Percentiles rank a stretch among this genome's conserved stretches.
Evolutionary conservation across 2,888 invertebrate genomes (phyloP).

Genomic region (Torymus aiolomorphi): DNA sequence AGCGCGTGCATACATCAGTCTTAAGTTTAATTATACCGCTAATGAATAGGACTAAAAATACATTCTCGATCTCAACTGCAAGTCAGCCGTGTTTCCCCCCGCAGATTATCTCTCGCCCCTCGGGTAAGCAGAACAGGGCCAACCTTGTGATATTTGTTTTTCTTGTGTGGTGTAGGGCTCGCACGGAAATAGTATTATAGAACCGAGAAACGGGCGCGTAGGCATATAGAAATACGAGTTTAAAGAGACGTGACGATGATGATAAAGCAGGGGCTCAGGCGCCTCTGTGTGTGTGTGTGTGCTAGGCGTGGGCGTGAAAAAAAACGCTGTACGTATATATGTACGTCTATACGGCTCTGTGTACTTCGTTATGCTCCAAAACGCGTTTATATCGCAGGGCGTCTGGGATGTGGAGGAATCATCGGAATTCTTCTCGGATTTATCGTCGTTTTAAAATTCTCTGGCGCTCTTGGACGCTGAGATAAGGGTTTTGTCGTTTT

Average conservation of each 20-base stretch:
- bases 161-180: not conserved
- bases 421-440: too few species aligned
- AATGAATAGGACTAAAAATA: not conserved
- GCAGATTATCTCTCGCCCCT: too few species aligned
- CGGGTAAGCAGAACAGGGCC: too few species aligned
- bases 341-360: not conserved
- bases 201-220: not conserved
- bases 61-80: not conserved
- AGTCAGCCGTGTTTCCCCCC: not conserved
- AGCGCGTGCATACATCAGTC: too few species aligned
- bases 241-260: conserved; percentile 39
- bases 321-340: not conserved
- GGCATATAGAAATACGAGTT: not conserved
- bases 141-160: conserved; percentile 1
- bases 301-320: conserved; percentile 52
- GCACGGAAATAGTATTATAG: conserved; percentile 3
- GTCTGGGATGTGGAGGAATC: too few species aligned
- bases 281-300: too few species aligned
- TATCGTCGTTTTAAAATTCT: too few species aligned
- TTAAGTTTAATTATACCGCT: too few species aligned
- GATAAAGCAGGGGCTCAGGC: conserved; percentile 12
- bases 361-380: not conserved
- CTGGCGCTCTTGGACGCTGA: too few species aligned
- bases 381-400: conserved; percentile 1
- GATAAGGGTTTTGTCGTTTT: too few species aligned